Evolutionary conservation across 2,113 vertebrate genomes (phyloP).

Genomic region (Otis tarda): DNA sequence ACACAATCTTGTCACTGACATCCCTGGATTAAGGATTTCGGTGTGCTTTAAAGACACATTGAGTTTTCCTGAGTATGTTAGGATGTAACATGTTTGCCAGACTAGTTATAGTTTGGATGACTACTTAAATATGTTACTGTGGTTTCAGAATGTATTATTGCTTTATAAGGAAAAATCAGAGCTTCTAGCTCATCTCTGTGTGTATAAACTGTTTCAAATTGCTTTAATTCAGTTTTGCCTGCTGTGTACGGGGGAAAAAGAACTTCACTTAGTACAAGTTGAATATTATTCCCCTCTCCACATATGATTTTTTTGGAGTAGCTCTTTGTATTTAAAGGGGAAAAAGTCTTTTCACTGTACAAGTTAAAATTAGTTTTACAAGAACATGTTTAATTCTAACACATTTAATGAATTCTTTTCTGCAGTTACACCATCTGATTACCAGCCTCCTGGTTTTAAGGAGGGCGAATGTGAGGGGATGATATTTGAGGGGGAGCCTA

Average conservation of each 20-base stretch:
- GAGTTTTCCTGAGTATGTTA: background rate
- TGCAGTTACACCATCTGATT: slow-evolving; percentile 89
- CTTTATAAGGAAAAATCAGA: background rate
- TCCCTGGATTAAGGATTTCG: background rate
- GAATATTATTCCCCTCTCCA: background rate
- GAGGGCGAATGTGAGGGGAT: slow-evolving; percentile 78
- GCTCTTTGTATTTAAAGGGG: background rate
- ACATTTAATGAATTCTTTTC: background rate
- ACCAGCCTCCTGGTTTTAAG: slow-evolving; percentile 95
- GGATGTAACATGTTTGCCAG: background rate
- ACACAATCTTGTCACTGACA: background rate
- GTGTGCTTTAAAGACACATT: background rate
- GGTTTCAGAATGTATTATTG: background rate
- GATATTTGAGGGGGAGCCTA: slow-evolving; percentile 85
- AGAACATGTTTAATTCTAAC: rapidly evolving
- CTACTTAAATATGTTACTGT: background rate
- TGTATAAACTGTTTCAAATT: background rate
- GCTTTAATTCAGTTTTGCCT: background rate
- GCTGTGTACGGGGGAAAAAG: background rate
- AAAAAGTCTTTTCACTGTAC: background rate
- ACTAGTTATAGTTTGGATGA: background rate
- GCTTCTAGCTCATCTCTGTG: background rate
- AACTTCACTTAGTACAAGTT: background rate
- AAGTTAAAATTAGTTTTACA: background rate
- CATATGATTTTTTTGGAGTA: background rate